These are phyloP conservation scores for Pachyrhynchus sulphureomaculatus DNA, from an alignment of 1,140 invertebrate species.

Conservation along the genomic window DNA sequence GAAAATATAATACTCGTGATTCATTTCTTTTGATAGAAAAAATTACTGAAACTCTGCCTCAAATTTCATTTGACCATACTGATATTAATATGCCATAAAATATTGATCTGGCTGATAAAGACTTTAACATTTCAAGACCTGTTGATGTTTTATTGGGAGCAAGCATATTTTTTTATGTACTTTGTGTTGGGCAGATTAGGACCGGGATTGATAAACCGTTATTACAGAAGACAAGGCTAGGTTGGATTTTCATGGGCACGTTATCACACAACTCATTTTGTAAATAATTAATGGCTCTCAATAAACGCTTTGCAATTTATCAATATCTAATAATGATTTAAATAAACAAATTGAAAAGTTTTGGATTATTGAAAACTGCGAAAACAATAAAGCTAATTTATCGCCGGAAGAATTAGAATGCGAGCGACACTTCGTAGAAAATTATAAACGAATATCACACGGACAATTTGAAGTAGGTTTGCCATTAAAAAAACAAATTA, in stretches of 20 bases:
- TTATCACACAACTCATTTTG: not conserved
- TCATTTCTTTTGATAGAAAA: not conserved
- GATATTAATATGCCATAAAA: constrained; percentile 16
- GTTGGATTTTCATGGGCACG: not conserved
- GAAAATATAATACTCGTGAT: constrained; percentile 3
- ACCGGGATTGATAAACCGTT: not conserved
- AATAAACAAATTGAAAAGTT: constrained; percentile 6
- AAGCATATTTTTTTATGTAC: no score
- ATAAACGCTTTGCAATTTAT: constrained; percentile 22
- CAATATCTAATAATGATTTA: not conserved
- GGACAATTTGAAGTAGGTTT: not conserved
- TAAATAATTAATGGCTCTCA: no score
- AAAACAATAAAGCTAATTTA: not conserved
- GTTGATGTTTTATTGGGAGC: constrained; percentile 26
- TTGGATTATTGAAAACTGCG: constrained; percentile 4
- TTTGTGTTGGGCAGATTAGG: constrained; percentile 30
- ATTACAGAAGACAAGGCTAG: not conserved
- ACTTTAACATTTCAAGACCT: constrained; percentile 8
- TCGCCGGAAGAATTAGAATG: constrained; percentile 13
- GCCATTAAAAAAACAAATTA: not conserved
- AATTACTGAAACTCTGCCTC: constrained; percentile 19
- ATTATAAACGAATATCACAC: not conserved
- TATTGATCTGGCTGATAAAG: constrained; percentile 18
- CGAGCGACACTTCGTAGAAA: not conserved
- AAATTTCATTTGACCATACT: constrained; percentile 6